Conservation (phyloP, 64 coral and sea anemone genomes). For the Montipora foliosa region DNA sequence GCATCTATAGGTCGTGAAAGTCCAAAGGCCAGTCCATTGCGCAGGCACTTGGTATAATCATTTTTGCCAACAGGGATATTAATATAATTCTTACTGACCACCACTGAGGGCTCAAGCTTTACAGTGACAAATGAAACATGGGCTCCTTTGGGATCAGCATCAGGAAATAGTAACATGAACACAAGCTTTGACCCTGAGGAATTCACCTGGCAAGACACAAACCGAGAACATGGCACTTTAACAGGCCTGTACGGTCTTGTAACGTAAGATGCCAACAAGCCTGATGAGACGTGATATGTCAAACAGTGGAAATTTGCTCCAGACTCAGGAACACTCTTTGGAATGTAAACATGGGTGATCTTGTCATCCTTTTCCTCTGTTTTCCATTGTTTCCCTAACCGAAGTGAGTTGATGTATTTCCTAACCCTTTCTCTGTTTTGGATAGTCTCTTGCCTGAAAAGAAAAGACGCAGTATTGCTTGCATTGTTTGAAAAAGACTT, state of each 20-base stretch:
- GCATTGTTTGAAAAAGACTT: too few relatives aligned
- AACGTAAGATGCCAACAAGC: slow-evolving; percentile 59
- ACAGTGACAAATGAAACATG: slow-evolving; percentile 73
- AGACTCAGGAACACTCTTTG: slow-evolving; percentile 78
- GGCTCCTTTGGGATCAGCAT: slow-evolving; percentile 58
- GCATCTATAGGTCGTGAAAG: slow-evolving; percentile 62
- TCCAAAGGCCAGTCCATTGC: slow-evolving; percentile 29
- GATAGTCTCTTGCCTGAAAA: slow-evolving; percentile 64
- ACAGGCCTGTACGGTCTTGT: slow-evolving; percentile 72
- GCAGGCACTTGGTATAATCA: slow-evolving; percentile 49
- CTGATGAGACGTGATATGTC: slow-evolving; percentile 37
- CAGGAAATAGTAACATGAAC: slow-evolving; percentile 75
- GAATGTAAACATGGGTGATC: slow-evolving; percentile 64
- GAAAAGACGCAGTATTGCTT: not conserved
- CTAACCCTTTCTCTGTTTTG: slow-evolving; percentile 72
- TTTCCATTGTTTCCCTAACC: slow-evolving; percentile 77
- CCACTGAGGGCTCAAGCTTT: slow-evolving; percentile 44
- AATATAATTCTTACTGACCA: slow-evolving; percentile 64
- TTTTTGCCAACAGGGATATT: slow-evolving; percentile 7
- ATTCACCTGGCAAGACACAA: slow-evolving; percentile 66
- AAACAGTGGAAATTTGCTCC: slow-evolving; percentile 81
- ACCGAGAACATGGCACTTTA: slow-evolving; percentile 48
- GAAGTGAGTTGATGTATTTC: slow-evolving; percentile 73
- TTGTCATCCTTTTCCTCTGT: slow-evolving; percentile 57
- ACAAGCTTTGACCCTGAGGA: slow-evolving; percentile 77